Base-by-base conservation (phyloP, 30 jellyfish, hydroid and myxozoan species). In the Pseudorhiza aurosa region DNA sequence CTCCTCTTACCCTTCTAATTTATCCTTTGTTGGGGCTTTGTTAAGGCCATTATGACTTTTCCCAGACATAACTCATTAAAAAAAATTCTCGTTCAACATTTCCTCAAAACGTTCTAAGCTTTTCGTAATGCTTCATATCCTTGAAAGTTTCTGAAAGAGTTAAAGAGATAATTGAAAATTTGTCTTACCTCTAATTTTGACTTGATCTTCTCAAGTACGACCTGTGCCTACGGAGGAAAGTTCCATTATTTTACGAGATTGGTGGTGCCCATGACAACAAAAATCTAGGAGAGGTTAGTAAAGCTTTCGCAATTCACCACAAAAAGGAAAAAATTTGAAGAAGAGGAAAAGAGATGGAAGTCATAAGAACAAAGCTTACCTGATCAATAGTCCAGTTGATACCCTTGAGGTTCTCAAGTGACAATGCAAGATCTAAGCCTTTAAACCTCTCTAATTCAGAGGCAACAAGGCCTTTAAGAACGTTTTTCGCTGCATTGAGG, bases 361-460 rank as follows among this genome's bases (percentile, higher is more conserved):
- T 5, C 7, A 39, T 5, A 39, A 39, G 7, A 39, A 5, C 50
- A 53, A 55, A 83, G 22, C 22, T 8, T 62, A 71, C 97, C 85
- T 88, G 97, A 29, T 88, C 93, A 1, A 39, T 49, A 18, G 87
- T 68, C 97, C 97, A 88, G 33, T 71, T 46, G 29, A 81, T 91
- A 19, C 35, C 53, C 62, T 88, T 64, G 4, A 58, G 71, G 28
- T 50, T 40, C 36, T 64, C 32, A 30, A 88, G 45, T 8, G 90
- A 62, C 5, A 24, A 30, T 8, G 44, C 74, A 9, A 88, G 43
- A 21, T 42, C 74, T 8, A 77, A 45, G 45, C 35, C 47, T 27
- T 72, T 74, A 24, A 88, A 72, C 59, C 60, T 80, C 43, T 79
- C 83, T 21, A 88, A 50, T 21, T 79, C 95, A 9, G 87, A 58